Evolutionary conservation across 1,140 invertebrate genomes (phyloP).

Genomic region (Heliconius hewitsoni): DNA sequence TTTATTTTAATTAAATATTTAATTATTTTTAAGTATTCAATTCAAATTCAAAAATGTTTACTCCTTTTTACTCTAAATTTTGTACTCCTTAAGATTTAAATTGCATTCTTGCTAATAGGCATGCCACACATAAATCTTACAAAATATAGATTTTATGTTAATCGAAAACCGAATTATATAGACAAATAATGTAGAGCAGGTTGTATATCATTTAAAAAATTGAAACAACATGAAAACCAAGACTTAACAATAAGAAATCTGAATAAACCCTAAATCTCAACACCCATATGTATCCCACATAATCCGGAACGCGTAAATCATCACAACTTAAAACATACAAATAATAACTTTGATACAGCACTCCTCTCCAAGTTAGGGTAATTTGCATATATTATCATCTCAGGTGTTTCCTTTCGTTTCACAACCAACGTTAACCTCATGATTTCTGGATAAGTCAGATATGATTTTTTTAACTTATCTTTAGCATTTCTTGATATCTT

Average conservation of each 20-base stretch:
- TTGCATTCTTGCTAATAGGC: too few species aligned
- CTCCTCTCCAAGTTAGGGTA: slow-evolving; percentile 62
- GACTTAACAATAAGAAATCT: neutral
- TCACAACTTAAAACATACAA: slow-evolving; percentile 78
- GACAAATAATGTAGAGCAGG: too few species aligned
- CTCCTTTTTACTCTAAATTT: too few species aligned
- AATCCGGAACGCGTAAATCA: slow-evolving; percentile 72
- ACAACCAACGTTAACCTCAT: slow-evolving; percentile 37
- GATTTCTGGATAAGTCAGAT: slow-evolving; percentile 28
- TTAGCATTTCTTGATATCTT: neutral
- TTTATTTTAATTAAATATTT: too few species aligned
- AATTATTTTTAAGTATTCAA: too few species aligned
- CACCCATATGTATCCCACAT: slow-evolving; percentile 45
- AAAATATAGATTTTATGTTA: neutral
- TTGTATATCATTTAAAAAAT: too few species aligned
- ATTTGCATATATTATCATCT: slow-evolving; percentile 79
- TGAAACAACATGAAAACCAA: too few species aligned
- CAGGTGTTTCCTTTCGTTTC: slow-evolving; percentile 57
- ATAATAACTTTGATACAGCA: slow-evolving; percentile 78
- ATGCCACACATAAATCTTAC: too few species aligned
- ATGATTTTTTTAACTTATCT: neutral
- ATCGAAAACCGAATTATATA: too few species aligned
- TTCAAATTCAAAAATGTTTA: too few species aligned
- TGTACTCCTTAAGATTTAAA: too few species aligned
- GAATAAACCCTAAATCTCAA: neutral